A percentile compares a stretch with the other conserved stretches of the same genome.
phyloP scores from a whole-genome alignment of 2,113 vertebrate genomes.

The Tautogolabrus adspersus region DNA sequence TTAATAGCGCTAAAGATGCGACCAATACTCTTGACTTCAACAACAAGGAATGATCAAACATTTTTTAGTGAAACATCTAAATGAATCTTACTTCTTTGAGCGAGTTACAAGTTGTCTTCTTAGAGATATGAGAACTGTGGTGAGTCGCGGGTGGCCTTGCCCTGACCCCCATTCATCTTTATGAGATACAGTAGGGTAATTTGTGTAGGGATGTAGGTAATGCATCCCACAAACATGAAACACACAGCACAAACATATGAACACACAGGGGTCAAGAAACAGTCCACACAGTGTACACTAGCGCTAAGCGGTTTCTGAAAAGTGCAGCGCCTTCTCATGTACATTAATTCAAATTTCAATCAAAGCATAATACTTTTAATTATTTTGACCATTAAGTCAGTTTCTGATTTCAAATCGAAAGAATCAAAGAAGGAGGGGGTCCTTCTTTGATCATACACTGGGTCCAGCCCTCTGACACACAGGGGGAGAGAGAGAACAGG shows the following conservation, averaged over 20 bases:
- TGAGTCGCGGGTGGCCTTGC: constrained; percentile 46
- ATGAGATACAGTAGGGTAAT: constrained; percentile 36
- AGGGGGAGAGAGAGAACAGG: no score
- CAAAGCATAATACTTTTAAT: no score
- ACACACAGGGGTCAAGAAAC: constrained; percentile 12
- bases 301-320: no score
- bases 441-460: no score
- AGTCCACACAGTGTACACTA: not conserved
- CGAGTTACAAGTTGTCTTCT: constrained; percentile 16
- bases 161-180: constrained; percentile 57
- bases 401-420: no score
- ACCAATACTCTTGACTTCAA: constrained; percentile 32
- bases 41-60: constrained; percentile 18
- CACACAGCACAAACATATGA: not conserved
- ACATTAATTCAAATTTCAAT: no score
- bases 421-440: no score
- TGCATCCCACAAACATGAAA: constrained; percentile 7
- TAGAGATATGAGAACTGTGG: constrained; percentile 24
- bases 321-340: no score
- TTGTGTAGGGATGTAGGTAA: constrained; percentile 24
- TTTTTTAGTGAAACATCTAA: constrained; percentile 28
- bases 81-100: constrained; percentile 17
- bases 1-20: constrained; percentile 19
- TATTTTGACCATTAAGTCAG: no score
- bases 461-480: no score